Evolutionary conservation across 92 coral and sea anemone species (phyloP).

Genomic region (Palythoa caribaeorum): DNA sequence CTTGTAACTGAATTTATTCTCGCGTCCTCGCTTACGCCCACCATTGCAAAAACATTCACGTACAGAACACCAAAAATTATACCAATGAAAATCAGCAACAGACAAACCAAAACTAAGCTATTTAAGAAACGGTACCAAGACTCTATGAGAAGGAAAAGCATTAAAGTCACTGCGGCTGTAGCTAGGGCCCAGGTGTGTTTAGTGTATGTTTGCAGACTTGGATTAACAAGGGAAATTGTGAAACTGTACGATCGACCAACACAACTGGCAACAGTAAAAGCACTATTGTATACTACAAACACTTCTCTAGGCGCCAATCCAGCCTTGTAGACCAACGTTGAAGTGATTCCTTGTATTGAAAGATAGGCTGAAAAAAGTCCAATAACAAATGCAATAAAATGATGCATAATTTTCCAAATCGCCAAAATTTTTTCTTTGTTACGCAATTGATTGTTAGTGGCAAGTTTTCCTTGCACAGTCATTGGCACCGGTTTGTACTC

Average conservation of each 20-base stretch:
- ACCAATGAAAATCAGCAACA: neutral
- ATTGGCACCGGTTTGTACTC: neutral
- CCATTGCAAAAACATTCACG: neutral
- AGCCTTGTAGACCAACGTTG: too few relatives aligned
- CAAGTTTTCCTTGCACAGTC: neutral
- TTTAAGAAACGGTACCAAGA: too few relatives aligned
- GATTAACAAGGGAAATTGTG: neutral
- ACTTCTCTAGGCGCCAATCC: too few relatives aligned
- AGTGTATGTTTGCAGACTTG: neutral
- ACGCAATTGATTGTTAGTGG: neutral
- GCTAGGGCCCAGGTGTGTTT: conserved; percentile 1
- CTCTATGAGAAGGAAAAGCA: too few relatives aligned
- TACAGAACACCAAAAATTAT: neutral
- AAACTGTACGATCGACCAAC: neutral
- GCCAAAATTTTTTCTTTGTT: neutral
- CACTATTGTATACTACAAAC: too few relatives aligned
- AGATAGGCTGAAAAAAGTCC: neutral
- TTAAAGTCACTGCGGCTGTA: too few relatives aligned
- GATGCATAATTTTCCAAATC: neutral
- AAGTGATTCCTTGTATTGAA: neutral
- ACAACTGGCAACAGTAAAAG: too few relatives aligned
- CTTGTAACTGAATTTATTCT: neutral
- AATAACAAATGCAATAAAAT: too few relatives aligned
- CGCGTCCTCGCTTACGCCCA: neutral
- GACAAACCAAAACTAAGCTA: neutral